These are phyloP conservation scores for Cyprinella venusta DNA, from an alignment of 2,797 vertebrate species.

Conservation along the genomic window DNA sequence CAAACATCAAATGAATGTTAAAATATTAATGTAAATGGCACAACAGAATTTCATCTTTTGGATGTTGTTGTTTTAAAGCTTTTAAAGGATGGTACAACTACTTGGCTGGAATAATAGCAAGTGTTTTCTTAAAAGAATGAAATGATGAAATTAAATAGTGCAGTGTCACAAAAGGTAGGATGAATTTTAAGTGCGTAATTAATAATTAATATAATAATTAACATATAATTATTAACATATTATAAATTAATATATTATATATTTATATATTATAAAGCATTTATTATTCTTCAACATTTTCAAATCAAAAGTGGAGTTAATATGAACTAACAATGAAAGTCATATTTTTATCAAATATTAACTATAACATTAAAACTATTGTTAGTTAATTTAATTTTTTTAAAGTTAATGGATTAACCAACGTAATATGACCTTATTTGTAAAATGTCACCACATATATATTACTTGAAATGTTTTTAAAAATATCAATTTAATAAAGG, in stretches of 20 bases:
- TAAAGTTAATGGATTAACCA: neutral
- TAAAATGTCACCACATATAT: neutral
- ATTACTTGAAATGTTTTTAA: neutral
- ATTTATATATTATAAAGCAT: neutral
- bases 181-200: neutral
- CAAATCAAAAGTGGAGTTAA: too few relatives aligned
- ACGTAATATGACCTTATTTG: neutral
- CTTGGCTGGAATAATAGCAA: neutral
- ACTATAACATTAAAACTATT: neutral
- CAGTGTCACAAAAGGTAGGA: neutral
- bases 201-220: too few relatives aligned
- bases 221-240: too few relatives aligned
- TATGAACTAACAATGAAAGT: too few relatives aligned
- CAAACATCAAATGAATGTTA: neutral
- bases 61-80: neutral
- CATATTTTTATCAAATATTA: too few relatives aligned
- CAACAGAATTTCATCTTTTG: neutral
- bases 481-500: neutral
- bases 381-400: neutral
- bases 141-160: neutral
- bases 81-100: neutral
- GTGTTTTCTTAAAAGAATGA: neutral
- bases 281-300: neutral
- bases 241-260: too few relatives aligned
- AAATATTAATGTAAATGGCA: neutral